Conservation (phyloP, 2,113 vertebrate species). For the Megaleporinus macrocephalus region DNA sequence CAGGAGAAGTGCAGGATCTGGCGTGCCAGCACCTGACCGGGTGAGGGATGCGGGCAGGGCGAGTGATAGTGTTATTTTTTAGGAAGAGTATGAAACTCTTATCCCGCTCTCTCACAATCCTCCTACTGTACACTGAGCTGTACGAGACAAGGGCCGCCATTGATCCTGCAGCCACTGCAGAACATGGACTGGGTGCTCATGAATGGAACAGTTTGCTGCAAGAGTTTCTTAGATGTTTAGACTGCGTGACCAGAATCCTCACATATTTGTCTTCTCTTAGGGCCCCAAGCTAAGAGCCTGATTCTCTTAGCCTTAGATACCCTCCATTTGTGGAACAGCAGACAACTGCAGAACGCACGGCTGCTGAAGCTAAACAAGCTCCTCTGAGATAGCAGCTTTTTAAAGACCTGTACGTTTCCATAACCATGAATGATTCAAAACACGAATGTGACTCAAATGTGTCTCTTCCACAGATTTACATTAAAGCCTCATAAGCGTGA, state of each 20-base stretch:
- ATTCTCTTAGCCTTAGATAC: background rate
- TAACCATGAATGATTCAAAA: background rate
- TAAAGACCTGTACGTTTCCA: background rate
- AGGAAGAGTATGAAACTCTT: conserved; percentile 8
- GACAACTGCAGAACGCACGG: no score
- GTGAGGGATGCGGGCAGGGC: conserved; percentile 6
- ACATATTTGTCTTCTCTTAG: background rate
- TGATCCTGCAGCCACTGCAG: background rate
- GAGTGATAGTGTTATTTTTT: conserved; percentile 5
- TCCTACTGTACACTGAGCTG: conserved; percentile 1
- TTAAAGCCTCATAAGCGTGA: background rate
- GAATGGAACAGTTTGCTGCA: background rate
- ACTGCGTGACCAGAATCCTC: background rate
- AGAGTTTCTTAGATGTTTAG: background rate
- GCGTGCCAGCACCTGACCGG: conserved; percentile 25
- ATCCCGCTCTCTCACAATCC: background rate
- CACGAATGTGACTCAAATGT: background rate
- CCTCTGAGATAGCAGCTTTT: no score
- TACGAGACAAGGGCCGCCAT: conserved; percentile 10
- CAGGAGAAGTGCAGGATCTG: conserved; percentile 20
- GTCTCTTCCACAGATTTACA: conserved; percentile 1
- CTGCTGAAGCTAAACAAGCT: no score
- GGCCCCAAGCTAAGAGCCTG: background rate
- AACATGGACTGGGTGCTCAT: background rate
- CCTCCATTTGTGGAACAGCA: background rate